Evolutionary conservation across 92 coral and sea anemone species (phyloP), one percentile per base, ranked within the genome.

Genomic region (Bergia sp.): DNA sequence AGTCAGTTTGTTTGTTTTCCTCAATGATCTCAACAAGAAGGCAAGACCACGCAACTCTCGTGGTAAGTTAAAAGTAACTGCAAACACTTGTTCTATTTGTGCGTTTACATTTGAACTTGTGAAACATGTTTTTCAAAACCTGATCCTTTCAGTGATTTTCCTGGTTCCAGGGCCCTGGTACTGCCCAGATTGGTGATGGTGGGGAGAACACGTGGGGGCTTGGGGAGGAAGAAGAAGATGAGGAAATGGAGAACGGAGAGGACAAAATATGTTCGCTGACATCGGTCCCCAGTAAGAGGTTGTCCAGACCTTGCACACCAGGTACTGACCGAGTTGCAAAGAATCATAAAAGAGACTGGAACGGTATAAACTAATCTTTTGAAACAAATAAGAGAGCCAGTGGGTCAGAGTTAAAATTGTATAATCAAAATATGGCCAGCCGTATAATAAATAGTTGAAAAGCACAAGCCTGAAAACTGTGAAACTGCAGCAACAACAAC

Each of bases 111-210:
- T 74, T 0, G 39, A 74, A 4, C 45, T 15, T 37, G 23, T 74
- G 44, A 37, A 74, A 74, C 15, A 16, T 74, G 13, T 74, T 0
- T 37, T 13, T 18, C 44, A 74, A 1, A 74, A 7, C 77, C 5
- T 73, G 20, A 10, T 11, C 78, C 43, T 16, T 37, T 38, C 78
- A 23, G 2, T 77, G 3, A 7, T 77, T 79, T 6, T 61, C 29
- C 7, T 61, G 69, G 29, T 61, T 61, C 36, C 92, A 96, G 99
- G 99, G 98, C 40, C 94, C 94, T 57, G 94, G 93, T 50, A 96
- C 99, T 50, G 99, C 99, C 16, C 96, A 94, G 87, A 85, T 96
- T 89, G 99, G 99, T 44, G 88, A 86, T 40, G 99, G 99, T 20
- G 98, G 99, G 1, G 82, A 91, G 85, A 95, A 91, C 76, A 74